phyloP scores from a whole-genome alignment of 1,140 invertebrate species.

The Solenopsis fugax region DNA sequence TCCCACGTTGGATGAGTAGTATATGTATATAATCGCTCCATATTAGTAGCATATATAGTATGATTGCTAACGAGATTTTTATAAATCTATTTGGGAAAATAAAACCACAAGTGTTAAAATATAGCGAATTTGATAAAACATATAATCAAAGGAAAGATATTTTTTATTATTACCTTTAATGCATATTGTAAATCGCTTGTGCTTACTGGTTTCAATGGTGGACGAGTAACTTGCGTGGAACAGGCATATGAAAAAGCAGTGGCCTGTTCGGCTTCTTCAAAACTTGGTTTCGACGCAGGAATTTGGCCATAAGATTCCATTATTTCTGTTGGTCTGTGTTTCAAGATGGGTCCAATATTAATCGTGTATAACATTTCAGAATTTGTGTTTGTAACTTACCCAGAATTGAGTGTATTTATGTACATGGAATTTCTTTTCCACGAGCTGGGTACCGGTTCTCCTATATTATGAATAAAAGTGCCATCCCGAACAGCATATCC shows the following conservation, averaged over 20 bases:
- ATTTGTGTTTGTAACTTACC: slow-evolving; percentile 56
- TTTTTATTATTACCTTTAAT: slow-evolving; percentile 77
- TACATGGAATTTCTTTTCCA: slow-evolving; percentile 89
- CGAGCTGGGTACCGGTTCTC: slow-evolving; percentile 90
- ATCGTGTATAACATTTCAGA: not conserved
- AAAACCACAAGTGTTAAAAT: slow-evolving; percentile 28
- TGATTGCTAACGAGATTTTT: slow-evolving; percentile 85
- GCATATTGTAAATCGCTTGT: slow-evolving; percentile 82
- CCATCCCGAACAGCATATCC: slow-evolving; percentile 90
- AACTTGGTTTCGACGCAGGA: slow-evolving; percentile 79
- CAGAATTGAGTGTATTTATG: slow-evolving; percentile 73
- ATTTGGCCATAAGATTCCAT: slow-evolving; percentile 83
- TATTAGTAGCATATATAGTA: slow-evolving; percentile 85
- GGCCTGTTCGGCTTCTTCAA: slow-evolving; percentile 84
- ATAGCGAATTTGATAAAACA: not conserved
- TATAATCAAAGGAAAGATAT: not conserved
- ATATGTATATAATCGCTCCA: slow-evolving; percentile 84
- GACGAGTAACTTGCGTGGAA: slow-evolving; percentile 80
- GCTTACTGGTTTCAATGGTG: slow-evolving; percentile 79
- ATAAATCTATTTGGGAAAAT: slow-evolving; percentile 76
- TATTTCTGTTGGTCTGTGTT: slow-evolving; percentile 77
- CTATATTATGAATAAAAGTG: slow-evolving; percentile 91
- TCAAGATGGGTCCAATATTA: not conserved
- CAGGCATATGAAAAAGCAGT: slow-evolving; percentile 84
- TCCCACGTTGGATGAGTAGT: slow-evolving; percentile 85